Evolutionary conservation across 2,888 invertebrate genomes (phyloP).

Genomic region (Ornithoptera priamus): DNA sequence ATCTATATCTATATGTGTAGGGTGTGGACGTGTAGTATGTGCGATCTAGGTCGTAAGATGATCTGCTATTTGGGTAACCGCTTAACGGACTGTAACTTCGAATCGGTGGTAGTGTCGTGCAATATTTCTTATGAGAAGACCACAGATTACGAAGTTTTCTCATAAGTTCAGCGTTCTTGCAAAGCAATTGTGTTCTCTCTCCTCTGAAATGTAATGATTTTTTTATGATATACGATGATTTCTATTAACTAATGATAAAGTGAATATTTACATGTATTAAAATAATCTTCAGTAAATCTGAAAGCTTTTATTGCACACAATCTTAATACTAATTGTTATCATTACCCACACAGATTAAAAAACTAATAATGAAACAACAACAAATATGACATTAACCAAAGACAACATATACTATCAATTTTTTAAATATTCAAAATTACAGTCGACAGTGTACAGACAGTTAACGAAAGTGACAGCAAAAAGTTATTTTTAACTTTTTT

Average conservation of each 20-base stretch:
- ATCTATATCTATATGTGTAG: conserved; percentile 64
- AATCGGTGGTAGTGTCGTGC: conserved; percentile 64
- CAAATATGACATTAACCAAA: background rate
- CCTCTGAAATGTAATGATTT: conserved; percentile 75
- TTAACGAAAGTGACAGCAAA: background rate
- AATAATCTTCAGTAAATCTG: conserved; percentile 5
- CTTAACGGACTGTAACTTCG: conserved; percentile 68
- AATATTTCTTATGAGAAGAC: conserved; percentile 81
- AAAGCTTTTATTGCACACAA: conserved; percentile 53
- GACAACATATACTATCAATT: background rate
- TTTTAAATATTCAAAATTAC: background rate
- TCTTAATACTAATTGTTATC: conserved; percentile 37
- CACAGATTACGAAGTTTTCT: conserved; percentile 81
- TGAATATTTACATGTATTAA: background rate
- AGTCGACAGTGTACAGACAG: too few species aligned
- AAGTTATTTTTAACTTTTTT: background rate
- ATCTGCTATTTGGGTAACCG: conserved; percentile 70
- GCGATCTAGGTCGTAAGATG: conserved; percentile 71
- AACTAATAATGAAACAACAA: background rate
- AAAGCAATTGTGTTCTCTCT: conserved; percentile 80
- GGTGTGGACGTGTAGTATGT: conserved; percentile 69
- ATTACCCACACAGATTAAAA: conserved; percentile 33
- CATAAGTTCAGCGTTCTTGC: conserved; percentile 82
- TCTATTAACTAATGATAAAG: conserved; percentile 33
- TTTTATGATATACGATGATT: conserved; percentile 24